Conservation (phyloP, 2,888 invertebrate genomes). For the Acronicta leporina region DNA sequence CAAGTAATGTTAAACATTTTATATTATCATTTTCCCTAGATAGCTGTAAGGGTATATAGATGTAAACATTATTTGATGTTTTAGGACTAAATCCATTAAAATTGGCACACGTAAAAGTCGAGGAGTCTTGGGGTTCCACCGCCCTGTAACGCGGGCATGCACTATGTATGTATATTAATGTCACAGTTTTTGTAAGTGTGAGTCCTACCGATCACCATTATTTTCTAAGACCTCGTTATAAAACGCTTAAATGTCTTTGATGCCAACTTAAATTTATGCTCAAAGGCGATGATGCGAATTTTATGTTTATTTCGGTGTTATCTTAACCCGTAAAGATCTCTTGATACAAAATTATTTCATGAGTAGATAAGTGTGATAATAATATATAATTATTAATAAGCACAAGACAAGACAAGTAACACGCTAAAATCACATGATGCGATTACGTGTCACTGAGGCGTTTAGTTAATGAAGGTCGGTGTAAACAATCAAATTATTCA, state of each 20-base stretch:
- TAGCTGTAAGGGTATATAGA: conserved; percentile 30
- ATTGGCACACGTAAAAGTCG: conserved; percentile 60
- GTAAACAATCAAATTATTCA: conserved; percentile 53
- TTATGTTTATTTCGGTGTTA: conserved; percentile 14
- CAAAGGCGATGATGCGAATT: conserved; percentile 18
- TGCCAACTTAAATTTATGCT: conserved; percentile 16
- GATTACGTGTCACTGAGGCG: conserved; percentile 36
- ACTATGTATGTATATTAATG: conserved; percentile 6
- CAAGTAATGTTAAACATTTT: conserved; percentile 25
- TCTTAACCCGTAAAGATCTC: conserved; percentile 1
- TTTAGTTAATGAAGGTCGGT: conserved; percentile 45
- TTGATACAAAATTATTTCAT: not conserved
- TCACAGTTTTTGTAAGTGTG: conserved; percentile 22
- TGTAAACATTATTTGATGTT: conserved; percentile 67
- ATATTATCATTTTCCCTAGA: conserved; percentile 17
- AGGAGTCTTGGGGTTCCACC: conserved; percentile 44
- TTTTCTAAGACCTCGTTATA: conserved; percentile 39
- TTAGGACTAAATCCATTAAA: conserved; percentile 72
- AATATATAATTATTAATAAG: conserved; percentile 4
- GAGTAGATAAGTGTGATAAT: not conserved
- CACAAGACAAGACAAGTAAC: conserved; percentile 6
- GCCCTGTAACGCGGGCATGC: conserved; percentile 25
- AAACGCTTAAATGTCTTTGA: conserved; percentile 20
- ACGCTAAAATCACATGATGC: conserved; percentile 23
- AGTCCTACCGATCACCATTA: conserved; percentile 23